These are phyloP conservation scores for Podilymbus podiceps DNA, from an alignment of 2,113 vertebrate genomes.

Conservation along the genomic window DNA sequence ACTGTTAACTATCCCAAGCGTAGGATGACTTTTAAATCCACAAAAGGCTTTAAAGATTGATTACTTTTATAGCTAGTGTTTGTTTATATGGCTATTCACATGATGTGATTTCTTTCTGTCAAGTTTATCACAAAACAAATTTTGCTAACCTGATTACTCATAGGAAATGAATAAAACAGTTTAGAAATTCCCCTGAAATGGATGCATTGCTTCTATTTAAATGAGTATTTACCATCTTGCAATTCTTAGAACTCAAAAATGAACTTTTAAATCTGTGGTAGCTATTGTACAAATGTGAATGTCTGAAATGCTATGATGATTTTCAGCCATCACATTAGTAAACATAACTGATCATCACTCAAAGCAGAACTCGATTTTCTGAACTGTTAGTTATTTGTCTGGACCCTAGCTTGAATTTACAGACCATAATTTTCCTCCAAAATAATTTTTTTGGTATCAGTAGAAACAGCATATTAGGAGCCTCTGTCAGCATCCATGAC, in stretches of 20 bases:
- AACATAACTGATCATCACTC: background rate
- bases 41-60: background rate
- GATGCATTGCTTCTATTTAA: background rate
- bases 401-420: background rate
- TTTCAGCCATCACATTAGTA: background rate
- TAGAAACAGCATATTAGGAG: background rate
- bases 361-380: constrained; percentile 30
- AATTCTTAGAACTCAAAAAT: background rate
- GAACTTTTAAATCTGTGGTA: background rate
- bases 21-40: background rate
- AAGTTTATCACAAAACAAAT: background rate
- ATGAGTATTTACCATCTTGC: background rate
- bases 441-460: background rate
- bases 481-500: background rate
- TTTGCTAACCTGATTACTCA: background rate
- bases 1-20: background rate
- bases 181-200: background rate
- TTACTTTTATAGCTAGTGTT: background rate
- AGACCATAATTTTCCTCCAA: background rate
- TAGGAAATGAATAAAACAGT: background rate
- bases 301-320: background rate
- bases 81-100: background rate
- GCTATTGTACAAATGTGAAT: background rate
- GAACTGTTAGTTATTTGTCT: background rate
- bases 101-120: background rate